A percentile compares a stretch with the other conserved stretches of the same genome.
Evolutionary conservation across 2,888 invertebrate species (phyloP).

Genomic region (Lasioglossum malachurum): DNA sequence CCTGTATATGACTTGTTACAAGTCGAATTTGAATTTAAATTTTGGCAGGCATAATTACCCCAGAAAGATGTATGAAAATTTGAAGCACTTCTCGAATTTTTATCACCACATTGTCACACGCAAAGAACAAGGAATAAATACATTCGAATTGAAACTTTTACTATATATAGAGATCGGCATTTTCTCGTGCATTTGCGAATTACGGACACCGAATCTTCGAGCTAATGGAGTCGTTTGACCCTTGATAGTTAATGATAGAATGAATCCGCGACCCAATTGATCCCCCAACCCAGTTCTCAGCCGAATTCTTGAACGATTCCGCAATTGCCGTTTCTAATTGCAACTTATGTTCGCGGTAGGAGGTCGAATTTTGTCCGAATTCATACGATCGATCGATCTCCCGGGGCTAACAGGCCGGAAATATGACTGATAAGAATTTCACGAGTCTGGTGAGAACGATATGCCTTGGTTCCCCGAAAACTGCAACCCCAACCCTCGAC

Average conservation of each 20-base stretch:
- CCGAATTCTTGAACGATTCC: background rate
- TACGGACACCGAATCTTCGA: background rate
- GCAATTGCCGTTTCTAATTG: background rate
- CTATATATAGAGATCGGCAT: background rate
- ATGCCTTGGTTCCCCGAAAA: slow-evolving; percentile 48
- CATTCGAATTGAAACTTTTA: background rate
- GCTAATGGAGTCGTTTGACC: background rate
- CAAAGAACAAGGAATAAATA: background rate
- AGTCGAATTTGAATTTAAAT: background rate
- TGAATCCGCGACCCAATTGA: background rate
- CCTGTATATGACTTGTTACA: background rate
- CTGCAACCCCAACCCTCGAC: background rate
- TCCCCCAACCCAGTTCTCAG: background rate
- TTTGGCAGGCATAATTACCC: too few species aligned
- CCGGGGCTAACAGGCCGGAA: background rate
- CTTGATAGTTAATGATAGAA: background rate
- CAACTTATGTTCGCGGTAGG: background rate
- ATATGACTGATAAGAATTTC: slow-evolving; percentile 1
- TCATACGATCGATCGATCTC: background rate
- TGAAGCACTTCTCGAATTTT: background rate
- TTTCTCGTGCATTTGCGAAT: background rate
- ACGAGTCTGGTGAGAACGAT: slow-evolving; percentile 43
- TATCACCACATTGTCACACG: background rate
- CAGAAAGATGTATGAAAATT: background rate
- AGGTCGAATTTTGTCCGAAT: background rate